Conservation (phyloP, 2,888 invertebrate species). For the Morinoia aosen region DNA sequence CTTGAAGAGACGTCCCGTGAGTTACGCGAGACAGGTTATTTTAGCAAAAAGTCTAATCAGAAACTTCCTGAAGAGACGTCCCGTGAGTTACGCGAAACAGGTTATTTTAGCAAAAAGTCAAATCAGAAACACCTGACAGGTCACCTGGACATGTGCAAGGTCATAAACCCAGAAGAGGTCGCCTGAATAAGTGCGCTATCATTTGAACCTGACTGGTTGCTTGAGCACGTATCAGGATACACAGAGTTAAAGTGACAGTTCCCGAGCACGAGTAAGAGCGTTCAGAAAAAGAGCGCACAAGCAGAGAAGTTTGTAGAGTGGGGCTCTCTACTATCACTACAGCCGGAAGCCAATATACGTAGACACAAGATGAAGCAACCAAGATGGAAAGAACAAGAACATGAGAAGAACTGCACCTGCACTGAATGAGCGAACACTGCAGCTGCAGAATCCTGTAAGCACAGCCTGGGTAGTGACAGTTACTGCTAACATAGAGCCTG, state of each 20-base stretch:
- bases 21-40: neutral
- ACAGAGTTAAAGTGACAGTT: neutral
- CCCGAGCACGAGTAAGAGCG: neutral
- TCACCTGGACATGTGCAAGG: neutral
- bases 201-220: neutral
- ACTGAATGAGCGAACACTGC: slow-evolving; percentile 35
- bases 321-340: neutral
- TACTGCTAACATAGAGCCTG: slow-evolving; percentile 14
- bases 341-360: neutral
- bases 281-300: neutral
- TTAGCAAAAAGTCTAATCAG: no score
- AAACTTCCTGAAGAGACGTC: neutral
- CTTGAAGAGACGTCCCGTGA: neutral
- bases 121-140: neutral
- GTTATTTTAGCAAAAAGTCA: neutral
- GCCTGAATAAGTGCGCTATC: neutral
- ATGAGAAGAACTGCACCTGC: slow-evolving; percentile 41
- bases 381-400: slow-evolving; percentile 8
- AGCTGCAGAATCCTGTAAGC: slow-evolving; percentile 43
- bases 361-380: neutral
- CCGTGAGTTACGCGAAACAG: neutral
- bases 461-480: slow-evolving; percentile 50
- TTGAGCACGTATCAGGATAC: neutral
- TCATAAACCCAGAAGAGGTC: neutral
- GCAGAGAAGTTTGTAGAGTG: neutral